Base-by-base conservation (phyloP, 2,797 vertebrate species). In the Siniperca scherzeri region DNA sequence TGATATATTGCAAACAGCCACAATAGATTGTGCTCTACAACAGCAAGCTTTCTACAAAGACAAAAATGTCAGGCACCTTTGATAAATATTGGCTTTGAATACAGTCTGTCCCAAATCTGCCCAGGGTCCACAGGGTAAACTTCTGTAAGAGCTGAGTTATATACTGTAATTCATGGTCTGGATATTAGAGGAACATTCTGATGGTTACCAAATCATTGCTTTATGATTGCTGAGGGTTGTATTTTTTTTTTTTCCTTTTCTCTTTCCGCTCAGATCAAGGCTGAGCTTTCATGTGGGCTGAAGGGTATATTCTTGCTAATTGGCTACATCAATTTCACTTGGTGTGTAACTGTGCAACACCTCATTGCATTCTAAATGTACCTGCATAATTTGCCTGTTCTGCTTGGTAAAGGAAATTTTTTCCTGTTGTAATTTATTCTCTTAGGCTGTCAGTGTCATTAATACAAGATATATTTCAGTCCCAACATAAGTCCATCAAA, bases 311-410 rank as follows among this genome's bases (percentile, higher is more conserved):
- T 75, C 87, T 68, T 74, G 84, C 88, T 94, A 93, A 95, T 94
- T 94, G 90, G 89, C 81, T 72, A 88, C 91, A 93, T 95, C 91
- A 93, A 88, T 92, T 94, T 92, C 84, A 91, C 86, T 92, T 87
- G 85, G 89, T 89, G 92, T 91, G 86, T 85, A 89, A 83, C 88
- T 73, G 81, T 89, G 88, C 88, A 93, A 88, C 92, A 94, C 90
- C 91, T 93, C 93, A 91, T 92, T 92, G 89, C 89, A 85, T 95
- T 93, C 88, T 87, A 93, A 94, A 95, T 87, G 85, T 92, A 93
- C 91, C 93, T 93, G 91, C 88, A 90, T 90, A 90, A 89, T 89
- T 83, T 89, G 86, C 84, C 83, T 89, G 86, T 81, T 88, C 84
- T 81, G 84, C 85, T 79, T 90, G 86, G 87, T 87, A 90, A 91